A percentile compares a stretch with the other conserved stretches of the same genome.
phyloP scores from a whole-genome alignment of 1,140 invertebrate species.

The Leptestheria dahalacensis region DNA sequence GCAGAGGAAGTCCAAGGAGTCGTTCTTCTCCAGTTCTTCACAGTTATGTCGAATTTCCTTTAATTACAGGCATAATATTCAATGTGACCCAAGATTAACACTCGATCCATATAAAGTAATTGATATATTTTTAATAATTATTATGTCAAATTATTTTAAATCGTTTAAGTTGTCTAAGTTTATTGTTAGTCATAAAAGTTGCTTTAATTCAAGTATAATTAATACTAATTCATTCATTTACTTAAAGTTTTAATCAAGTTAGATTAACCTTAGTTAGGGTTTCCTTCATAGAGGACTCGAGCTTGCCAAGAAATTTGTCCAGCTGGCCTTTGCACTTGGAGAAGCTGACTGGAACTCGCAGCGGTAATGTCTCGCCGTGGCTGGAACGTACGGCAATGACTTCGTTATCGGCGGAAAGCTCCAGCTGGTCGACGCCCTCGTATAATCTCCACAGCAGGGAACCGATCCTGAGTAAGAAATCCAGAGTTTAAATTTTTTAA shows the following conservation, averaged over 20 bases:
- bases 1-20: neutral
- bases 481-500: constrained; percentile 4
- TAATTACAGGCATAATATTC: no score
- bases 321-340: constrained; percentile 9
- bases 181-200: no score
- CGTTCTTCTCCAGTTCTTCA: neutral
- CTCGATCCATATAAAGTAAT: no score
- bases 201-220: no score
- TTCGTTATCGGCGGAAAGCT: neutral
- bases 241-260: neutral
- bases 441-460: constrained; percentile 3
- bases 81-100: no score
- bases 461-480: no score
- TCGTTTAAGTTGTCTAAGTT: neutral
- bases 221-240: no score
- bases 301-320: constrained; percentile 4
- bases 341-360: constrained; percentile 2
- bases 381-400: neutral
- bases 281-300: neutral
- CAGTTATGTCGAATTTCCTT: neutral
- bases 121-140: neutral
- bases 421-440: constrained; percentile 6
- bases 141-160: neutral
- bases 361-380: neutral
- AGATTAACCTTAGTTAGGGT: neutral